Conservation (phyloP, 2,888 invertebrate species). For the Cheiracanthium punctorium region DNA sequence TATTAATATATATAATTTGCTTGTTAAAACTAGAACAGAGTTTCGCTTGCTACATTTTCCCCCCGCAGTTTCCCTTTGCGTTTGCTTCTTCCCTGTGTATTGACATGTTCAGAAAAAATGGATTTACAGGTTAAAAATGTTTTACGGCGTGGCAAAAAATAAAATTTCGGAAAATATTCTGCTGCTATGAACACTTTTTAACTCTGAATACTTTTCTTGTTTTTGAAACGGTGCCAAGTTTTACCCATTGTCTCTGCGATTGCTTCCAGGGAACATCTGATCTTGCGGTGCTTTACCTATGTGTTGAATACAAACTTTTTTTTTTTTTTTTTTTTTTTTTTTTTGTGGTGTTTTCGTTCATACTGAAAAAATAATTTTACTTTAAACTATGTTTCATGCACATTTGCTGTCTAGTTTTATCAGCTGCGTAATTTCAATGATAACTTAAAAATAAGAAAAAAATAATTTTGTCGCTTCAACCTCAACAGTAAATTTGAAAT, state of each 20-base stretch:
- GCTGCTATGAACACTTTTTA: background rate
- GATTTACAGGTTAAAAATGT: constrained; percentile 35
- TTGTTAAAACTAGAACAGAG: too few relatives aligned
- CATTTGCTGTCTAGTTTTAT: too few relatives aligned
- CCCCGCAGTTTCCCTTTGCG: background rate
- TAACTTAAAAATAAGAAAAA: too few relatives aligned
- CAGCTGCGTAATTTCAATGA: too few relatives aligned
- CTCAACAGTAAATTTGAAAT: too few relatives aligned
- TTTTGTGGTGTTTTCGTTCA: too few relatives aligned
- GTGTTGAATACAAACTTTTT: background rate
- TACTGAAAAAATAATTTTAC: too few relatives aligned
- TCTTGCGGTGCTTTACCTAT: background rate
- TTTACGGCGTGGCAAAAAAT: background rate
- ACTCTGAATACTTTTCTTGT: background rate
- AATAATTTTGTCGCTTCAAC: too few relatives aligned
- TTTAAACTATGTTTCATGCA: too few relatives aligned
- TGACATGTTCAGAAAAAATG: constrained; percentile 15
- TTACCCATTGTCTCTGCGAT: background rate
- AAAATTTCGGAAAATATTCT: background rate
- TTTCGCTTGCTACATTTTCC: too few relatives aligned
- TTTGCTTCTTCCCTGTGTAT: constrained; percentile 32
- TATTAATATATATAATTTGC: too few relatives aligned
- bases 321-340: too few relatives aligned
- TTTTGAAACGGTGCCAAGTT: background rate
- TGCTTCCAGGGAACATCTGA: background rate